Evolutionary conservation across 2,888 invertebrate species (phyloP).

Genomic region (Protonemura montana): DNA sequence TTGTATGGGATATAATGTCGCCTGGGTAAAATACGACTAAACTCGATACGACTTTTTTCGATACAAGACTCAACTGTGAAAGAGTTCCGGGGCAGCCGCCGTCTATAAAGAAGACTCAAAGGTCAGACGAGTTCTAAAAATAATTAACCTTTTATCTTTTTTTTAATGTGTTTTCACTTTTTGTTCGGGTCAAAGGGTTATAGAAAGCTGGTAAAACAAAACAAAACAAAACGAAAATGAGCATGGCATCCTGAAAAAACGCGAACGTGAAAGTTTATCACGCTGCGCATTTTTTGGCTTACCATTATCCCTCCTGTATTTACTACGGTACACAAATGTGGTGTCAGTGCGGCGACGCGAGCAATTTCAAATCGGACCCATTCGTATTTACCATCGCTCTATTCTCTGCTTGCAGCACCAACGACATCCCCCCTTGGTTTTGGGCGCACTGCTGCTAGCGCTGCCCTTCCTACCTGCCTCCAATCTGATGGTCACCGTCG

Average conservation of each 20-base stretch:
- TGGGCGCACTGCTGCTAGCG: constrained; percentile 75
- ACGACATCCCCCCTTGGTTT: constrained; percentile 71
- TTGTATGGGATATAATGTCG: not conserved
- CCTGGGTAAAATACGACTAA: not conserved
- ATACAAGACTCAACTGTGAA: not conserved
- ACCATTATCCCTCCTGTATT: too few species aligned
- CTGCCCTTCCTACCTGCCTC: constrained; percentile 88
- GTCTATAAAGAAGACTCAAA: not conserved
- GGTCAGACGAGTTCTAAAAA: not conserved
- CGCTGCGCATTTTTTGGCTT: too few species aligned
- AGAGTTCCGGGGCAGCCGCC: not conserved
- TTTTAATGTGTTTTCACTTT: not conserved
- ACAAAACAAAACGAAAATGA: not conserved
- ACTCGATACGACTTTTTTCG: not conserved
- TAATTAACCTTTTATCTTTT: not conserved
- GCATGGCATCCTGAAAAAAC: not conserved
- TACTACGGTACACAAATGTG: too few species aligned
- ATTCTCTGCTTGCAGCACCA: constrained; percentile 65
- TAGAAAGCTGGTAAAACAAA: not conserved
- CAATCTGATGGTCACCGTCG: constrained; percentile 81
- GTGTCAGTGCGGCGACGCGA: too few species aligned
- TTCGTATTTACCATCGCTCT: not conserved
- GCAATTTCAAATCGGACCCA: not conserved
- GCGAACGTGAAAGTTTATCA: not conserved
- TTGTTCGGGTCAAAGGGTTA: too few species aligned